Evolutionary conservation across 1,140 invertebrate genomes (phyloP), one percentile per base, ranked within the genome.

Genomic region (Pseudomyrmex sp.): DNA sequence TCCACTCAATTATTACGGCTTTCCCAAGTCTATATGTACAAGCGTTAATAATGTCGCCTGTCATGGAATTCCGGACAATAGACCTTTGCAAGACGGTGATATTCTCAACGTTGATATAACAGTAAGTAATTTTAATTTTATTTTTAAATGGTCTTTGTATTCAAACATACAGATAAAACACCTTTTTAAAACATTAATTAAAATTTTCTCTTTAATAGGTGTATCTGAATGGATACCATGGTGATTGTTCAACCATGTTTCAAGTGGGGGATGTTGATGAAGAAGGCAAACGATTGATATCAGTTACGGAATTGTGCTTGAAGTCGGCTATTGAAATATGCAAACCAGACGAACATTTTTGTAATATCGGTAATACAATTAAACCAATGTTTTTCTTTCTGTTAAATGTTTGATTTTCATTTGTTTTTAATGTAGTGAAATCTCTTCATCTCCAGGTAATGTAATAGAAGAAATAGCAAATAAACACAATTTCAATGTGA

Each of bases 21-120:
- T 97, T 93, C 98, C 98, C 35, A 99, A 99, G 92, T 99, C 98
- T 82, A 95, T 99, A 7, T 99, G 98, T 93, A 99, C 98, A 2
- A 99, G 98, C 69, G 96, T 99, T 0, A 99, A 99, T 92, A 99
- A 99, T 95, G 97, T 99, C 9, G 97, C 96, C 26, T 98, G 98
- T 90, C 98, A 99, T 95, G 98, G 98, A 26, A 99, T 99, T 89
- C 99, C 99, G 7, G 98, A 99, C 93, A 94, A 96, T 92, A 95
- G 98, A 85, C 95, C 95, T 35, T 93, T 99, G 56, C 84, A 95
- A 83, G 95, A 98, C 95, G 98, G 98, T 35, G 98, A 99, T 92
- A 98, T 98, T 76, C 95, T 99, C 15, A 98, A 98, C 94, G 96
- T 99, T 65, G 98, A 99, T 95, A 95, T 99, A 35, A 98, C 98